Base-by-base conservation (phyloP, 2,113 vertebrate genomes). In the Leucopsar rothschildi region DNA sequence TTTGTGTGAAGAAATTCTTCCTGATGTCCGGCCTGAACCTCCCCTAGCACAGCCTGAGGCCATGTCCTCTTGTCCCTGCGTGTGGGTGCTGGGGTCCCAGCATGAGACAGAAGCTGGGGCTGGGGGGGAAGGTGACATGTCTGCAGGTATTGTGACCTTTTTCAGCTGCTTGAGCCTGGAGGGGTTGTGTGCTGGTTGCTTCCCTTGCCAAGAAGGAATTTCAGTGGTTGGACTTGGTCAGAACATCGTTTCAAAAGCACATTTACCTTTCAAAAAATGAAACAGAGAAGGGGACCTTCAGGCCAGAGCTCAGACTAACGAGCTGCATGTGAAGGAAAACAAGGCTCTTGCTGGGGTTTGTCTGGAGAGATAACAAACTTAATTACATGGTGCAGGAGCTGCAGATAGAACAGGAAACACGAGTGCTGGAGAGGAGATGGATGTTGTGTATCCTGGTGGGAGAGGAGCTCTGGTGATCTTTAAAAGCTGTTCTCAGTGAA, bases 91-190 rank as follows among this genome's bases (percentile, higher is more conserved):
- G 42, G 25, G 44, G 22, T 57, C 56, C 47, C 55, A 49, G 37
- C 42, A 8, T 0, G 3, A n/a, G 21, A 12, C n/a, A 66, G 42
- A 2, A 1, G 16, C 50, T 77, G 13, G 66, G 49, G 56, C 5
- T 20, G 29, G 16, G 11, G 19, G 9, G 13, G 15, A 17, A 55
- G 40, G 29, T 79, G 44, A 35, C 3, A 1, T 18, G 35, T 49
- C 68, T 69, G 20, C 35, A 84, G 72, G n/a, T 59, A 14, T 6
- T 50, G 9, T 11, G 35, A 31, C 14, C 5, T 0, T 21, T 31
- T 13, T n/a, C 15, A 42, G 31, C 39, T 55, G 11, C 42, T 63
- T 31, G 42, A 92, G 37, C 71, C 63, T 39, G 33, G 13, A 55
- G 35, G 11, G 4, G 2, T 28, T 52, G 15, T 1, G 2, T 79